phyloP scores from a whole-genome alignment of 2,888 invertebrate species.

The Hololepta plana region DNA sequence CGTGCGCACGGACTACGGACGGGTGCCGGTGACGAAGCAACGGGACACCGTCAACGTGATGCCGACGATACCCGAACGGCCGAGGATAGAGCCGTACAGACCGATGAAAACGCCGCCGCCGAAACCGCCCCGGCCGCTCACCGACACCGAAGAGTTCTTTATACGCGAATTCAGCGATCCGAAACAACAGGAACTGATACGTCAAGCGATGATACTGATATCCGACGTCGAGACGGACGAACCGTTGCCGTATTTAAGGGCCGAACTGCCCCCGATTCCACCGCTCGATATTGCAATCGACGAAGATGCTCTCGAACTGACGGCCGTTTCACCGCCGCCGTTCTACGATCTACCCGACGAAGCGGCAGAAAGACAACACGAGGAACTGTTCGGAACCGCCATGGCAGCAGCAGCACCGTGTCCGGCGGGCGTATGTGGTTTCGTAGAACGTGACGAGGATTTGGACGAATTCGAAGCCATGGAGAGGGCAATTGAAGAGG shows the following conservation, averaged over 20 bases:
- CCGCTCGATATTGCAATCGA: slow-evolving; percentile 3
- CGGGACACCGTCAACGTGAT: too few species aligned
- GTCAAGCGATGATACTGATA: slow-evolving; percentile 7
- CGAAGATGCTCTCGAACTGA: slow-evolving; percentile 2
- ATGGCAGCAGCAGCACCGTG: background rate
- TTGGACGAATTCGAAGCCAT: slow-evolving; percentile 5
- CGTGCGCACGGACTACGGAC: too few species aligned
- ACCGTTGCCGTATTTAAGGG: background rate
- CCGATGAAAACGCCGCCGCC: background rate
- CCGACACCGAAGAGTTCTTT: slow-evolving; percentile 7
- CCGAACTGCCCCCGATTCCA: slow-evolving; percentile 3
- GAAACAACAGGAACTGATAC: slow-evolving; percentile 8
- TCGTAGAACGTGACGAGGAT: slow-evolving; percentile 2
- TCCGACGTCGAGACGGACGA: slow-evolving; percentile 6
- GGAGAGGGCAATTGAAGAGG: too few species aligned
- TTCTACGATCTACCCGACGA: background rate
- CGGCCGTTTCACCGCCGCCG: background rate
- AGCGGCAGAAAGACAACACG: background rate
- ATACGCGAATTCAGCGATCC: slow-evolving; percentile 7
- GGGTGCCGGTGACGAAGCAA: too few species aligned
- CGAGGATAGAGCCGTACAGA: slow-evolving; percentile 1
- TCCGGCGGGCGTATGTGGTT: slow-evolving; percentile 5
- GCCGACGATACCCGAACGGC: slow-evolving; percentile 3
- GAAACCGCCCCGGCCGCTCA: background rate
- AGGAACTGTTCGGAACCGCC: background rate